Base-by-base conservation (phyloP, 2,113 vertebrate species). In the Poicephalus meyeri region DNA sequence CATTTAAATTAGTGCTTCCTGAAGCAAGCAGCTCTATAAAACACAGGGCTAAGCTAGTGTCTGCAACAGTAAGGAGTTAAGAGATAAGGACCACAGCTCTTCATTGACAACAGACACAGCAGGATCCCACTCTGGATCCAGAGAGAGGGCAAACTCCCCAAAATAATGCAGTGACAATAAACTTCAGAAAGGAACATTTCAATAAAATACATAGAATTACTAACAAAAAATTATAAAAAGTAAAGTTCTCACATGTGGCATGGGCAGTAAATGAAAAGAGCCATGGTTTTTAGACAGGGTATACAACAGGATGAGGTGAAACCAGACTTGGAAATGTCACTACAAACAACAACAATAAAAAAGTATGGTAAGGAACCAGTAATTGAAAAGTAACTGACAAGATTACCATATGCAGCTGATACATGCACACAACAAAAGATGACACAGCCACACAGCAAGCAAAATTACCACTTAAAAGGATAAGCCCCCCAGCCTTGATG, bases 361-460 rank as follows among this genome's bases (percentile, higher is more conserved):
- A 33, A 53, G 4, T 23, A 5, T 1, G 33, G 52, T 16, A 19
- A 72, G 35, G 28, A 81, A 55, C 2, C 0, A 1, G 11, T 7
- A 11, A 42, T 13, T 15, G 12, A 18, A 9, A 23, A 31, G 33
- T 13, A 53, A 7, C 60, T 7, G 46, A 17, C 13, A 24, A 18
- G 16, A 25, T 7, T 1, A n/a, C 29, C 49, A 6, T 9, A 7
- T 6, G 64, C 77, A 49, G 26, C 1, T 8, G 35, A 39, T 2
- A 44, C 20, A 6, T 1, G 19, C 33, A 9, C 21, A 1, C 0
- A 19, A 10, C 1, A 13, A 6, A 18, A 53, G 80, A 50, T 2
- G 50, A 31, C 26, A 20, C 8, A 2, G 52, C 12, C 3, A 7
- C 42, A 52, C 52, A 17, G 60, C 9, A 9, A 35, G 41, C 29